Base-by-base conservation (phyloP, 2,888 invertebrate species). In the Drosophila greeni region DNA sequence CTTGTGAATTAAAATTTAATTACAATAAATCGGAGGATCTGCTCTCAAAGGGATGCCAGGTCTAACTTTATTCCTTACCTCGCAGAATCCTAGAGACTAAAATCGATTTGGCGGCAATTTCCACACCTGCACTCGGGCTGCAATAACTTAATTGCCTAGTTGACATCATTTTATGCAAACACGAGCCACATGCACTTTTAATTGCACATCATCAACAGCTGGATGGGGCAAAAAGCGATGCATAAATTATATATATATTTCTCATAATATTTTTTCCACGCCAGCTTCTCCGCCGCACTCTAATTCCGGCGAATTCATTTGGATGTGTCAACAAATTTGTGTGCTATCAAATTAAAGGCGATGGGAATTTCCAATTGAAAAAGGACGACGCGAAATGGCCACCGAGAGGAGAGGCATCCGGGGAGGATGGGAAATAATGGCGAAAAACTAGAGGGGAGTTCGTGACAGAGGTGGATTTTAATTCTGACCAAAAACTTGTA, bases 1-100 rank as follows among this genome's bases (percentile, higher is more conserved):
- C 65, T 58, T 51, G 66, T 58, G 37, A 59, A 70, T 70, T 66
- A 66, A 71, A 66, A 48, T 71, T 71, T 70, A 71, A 70, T 70
- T 65, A 52, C 71, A 65, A 71, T 71, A 66, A 70, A 70, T 65
- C 66, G 67, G 55, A 70, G 49, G 23, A 23, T 23, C 23, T 3
- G 3, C 23, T 18, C 18, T 20, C 9, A 11, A 34, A n/a, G 16
- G 34, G n/a, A 7, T 4, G 34, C 7, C 34, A 36, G 36, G 36
- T 16, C 37, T 18, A 20, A 39, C 20, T 7, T 20, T 14, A 12
- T 0, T 18, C 9, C 11, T 18, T 1, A 9, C 9, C 9, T 9
- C 26, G 26, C 26, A 9, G 26, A 26, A 9, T 26, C 5, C 16
- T 9, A 5, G 18, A 2, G 8, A 6, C 18, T 5, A n/a, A 23